Evolutionary conservation across 2,888 invertebrate genomes (phyloP), one percentile per base, ranked within the genome.

Genomic region (Nomada goodeniana): DNA sequence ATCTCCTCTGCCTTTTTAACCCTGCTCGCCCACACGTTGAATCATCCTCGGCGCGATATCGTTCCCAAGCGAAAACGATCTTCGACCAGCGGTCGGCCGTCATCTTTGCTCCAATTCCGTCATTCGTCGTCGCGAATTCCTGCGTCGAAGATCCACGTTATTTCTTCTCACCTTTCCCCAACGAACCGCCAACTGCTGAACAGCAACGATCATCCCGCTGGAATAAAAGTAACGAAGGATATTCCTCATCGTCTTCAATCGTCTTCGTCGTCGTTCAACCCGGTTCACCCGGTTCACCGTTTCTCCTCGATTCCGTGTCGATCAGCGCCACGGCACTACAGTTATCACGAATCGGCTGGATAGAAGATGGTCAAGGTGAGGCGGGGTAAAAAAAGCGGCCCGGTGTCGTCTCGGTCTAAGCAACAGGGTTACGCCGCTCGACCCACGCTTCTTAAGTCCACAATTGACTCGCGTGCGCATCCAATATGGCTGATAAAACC

Each of bases 401-500:
- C 61, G 61, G 59, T 59, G 67, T 26, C 60, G 67, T 85, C 85
- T 76, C 71, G 80, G 85, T 87, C 80, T 67, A 65, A 65, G 78
- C 74, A 63, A 65, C 73, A 68, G 42, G 26, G 36, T 36, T 36
- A 36, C 36, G 1, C 36, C 5, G 36, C 36, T 36, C 63, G 72
- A 74, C 70, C 75, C 83, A 64, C 80, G 80, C 86, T 75, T 77
- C 74, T 83, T 74, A 83, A 64, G 70, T 60, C 59, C 72, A 69
- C 80, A 82, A 87, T 87, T 82, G 86, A 82, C 74, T 81, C 47
- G 67, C 83, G 72, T 60, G 69, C 76, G 84, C 69, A 84, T 80
- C 82, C 85, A 80, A 75, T 83, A 87, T 84, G 84, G 85, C 82
- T 82, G 85, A 86, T 85, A 86, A 88, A 89, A 89, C 89, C 89